Percentiles rank a stretch among this genome's conserved stretches.
Conservation (phyloP, 2,888 invertebrate genomes). For the Silvanus unidentatus region DNA sequence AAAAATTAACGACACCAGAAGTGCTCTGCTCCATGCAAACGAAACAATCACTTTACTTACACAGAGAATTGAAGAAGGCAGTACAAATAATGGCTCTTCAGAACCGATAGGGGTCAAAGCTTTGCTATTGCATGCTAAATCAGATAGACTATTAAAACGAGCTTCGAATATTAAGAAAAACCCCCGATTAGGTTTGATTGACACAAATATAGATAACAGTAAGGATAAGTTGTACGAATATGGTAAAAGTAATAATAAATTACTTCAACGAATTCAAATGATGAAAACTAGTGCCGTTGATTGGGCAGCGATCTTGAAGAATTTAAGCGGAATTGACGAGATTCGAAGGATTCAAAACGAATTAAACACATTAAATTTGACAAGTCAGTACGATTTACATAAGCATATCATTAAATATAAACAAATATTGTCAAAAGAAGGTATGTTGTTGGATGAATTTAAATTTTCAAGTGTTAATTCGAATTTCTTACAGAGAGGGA, state of each 20-base stretch:
- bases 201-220: too few relatives aligned
- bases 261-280: background rate
- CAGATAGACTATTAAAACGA: conserved; percentile 51
- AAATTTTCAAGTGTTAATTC: too few relatives aligned
- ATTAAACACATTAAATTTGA: conserved; percentile 35
- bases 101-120: conserved; percentile 45
- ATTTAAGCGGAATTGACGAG: conserved; percentile 24
- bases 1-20: too few relatives aligned
- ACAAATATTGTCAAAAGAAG: too few relatives aligned
- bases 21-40: too few relatives aligned
- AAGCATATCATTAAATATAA: conserved; percentile 34
- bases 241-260: conserved; percentile 17
- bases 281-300: background rate
- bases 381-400: conserved; percentile 33
- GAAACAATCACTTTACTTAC: background rate
- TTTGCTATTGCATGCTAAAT: conserved; percentile 50
- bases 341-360: conserved; percentile 37
- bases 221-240: conserved; percentile 21
- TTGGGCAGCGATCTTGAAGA: background rate
- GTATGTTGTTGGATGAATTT: too few relatives aligned
- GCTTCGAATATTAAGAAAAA: conserved; percentile 29
- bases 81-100: too few relatives aligned
- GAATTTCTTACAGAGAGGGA: background rate
- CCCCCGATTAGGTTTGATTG: background rate
- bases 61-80: too few relatives aligned